phyloP scores from a whole-genome alignment of 2,888 invertebrate species.

The Platycheirus rosarum region DNA sequence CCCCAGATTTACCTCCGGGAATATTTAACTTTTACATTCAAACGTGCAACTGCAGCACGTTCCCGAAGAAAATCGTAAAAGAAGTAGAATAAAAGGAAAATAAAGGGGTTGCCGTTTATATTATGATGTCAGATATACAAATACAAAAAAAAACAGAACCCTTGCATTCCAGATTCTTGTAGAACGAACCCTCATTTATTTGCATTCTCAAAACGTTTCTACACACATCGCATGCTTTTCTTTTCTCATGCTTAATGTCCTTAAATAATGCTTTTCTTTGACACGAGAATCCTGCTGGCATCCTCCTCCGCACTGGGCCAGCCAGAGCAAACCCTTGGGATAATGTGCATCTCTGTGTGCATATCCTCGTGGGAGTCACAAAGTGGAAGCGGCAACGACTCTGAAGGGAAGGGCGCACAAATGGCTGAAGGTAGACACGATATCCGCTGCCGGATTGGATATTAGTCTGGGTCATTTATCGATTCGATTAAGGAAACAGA shows the following conservation, averaged over 20 bases:
- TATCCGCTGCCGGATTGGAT: constrained; percentile 12
- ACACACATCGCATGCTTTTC: constrained; percentile 31
- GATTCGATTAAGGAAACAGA: constrained; percentile 63
- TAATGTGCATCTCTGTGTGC: constrained; percentile 15
- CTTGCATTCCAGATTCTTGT: constrained; percentile 45
- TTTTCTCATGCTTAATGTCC: constrained; percentile 42
- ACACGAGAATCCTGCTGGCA: constrained; percentile 25
- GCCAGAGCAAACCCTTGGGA: constrained; percentile 8
- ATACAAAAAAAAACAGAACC: neutral
- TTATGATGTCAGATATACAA: too few species aligned
- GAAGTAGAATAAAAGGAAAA: constrained; percentile 56
- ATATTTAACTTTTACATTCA: constrained; percentile 10
- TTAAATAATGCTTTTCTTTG: constrained; percentile 61
- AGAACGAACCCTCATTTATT: constrained; percentile 40
- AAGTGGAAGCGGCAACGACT: constrained; percentile 1
- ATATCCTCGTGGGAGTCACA: constrained; percentile 33
- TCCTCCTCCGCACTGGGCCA: too few species aligned
- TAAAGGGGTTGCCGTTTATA: constrained; percentile 31
- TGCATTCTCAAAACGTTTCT: constrained; percentile 53
- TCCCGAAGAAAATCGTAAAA: constrained; percentile 51
- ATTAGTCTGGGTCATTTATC: constrained; percentile 67
- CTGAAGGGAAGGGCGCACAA: neutral
- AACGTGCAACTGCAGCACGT: constrained; percentile 10
- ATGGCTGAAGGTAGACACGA: constrained; percentile 4
- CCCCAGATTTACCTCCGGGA: constrained; percentile 14